These are phyloP conservation scores for Saturnia japonica DNA, from an alignment of 2,888 invertebrate species.

Conservation along the genomic window DNA sequence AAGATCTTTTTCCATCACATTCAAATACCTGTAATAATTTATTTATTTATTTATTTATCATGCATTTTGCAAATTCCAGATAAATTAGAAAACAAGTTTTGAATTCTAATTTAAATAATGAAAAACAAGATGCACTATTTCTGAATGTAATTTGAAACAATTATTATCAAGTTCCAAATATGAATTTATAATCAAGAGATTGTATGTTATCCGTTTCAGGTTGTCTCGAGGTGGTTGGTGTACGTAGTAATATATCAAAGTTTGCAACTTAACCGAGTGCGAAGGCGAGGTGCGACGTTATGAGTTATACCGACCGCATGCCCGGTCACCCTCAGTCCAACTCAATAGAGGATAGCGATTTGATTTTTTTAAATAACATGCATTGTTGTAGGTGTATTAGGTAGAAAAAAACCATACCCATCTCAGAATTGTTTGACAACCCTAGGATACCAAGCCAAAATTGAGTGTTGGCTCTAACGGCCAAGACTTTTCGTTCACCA, in stretches of 20 bases:
- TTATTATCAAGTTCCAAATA: not conserved
- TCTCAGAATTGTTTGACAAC: too few relatives aligned
- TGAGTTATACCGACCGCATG: constrained; percentile 76
- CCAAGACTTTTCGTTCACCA: too few relatives aligned
- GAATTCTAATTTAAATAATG: too few relatives aligned
- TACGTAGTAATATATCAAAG: constrained; percentile 68
- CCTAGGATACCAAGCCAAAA: too few relatives aligned
- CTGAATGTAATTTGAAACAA: not conserved
- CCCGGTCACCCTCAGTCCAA: constrained; percentile 37
- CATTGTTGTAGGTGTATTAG: too few relatives aligned
- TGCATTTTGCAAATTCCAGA: too few relatives aligned
- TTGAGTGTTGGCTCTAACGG: too few relatives aligned
- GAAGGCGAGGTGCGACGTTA: constrained; percentile 60
- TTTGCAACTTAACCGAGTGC: constrained; percentile 71
- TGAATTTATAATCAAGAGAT: not conserved
- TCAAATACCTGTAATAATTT: too few relatives aligned
- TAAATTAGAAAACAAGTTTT: too few relatives aligned
- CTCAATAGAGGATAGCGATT: constrained; percentile 27
- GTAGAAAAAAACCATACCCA: too few relatives aligned
- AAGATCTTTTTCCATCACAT: too few relatives aligned
- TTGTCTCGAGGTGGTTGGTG: constrained; percentile 19
- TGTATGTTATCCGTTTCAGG: constrained; percentile 10
- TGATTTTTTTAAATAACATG: not conserved
- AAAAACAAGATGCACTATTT: not conserved
- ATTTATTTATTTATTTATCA: too few relatives aligned